Conservation (phyloP, 2,888 invertebrate species). For the Nomada fucata region DNA sequence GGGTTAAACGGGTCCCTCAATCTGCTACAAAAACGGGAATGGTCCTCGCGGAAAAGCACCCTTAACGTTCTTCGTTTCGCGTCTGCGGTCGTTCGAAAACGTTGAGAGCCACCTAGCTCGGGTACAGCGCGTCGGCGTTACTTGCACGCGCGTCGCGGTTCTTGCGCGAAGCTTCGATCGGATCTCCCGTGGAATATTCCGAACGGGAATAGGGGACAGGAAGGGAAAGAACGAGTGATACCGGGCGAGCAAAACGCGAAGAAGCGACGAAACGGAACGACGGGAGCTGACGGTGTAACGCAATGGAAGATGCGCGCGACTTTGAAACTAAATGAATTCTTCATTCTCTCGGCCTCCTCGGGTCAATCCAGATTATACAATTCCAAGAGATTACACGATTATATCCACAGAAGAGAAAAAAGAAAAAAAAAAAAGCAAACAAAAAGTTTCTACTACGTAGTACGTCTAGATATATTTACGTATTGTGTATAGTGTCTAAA, state of each 20-base stretch:
- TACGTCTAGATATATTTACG: slow-evolving; percentile 76
- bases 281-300: slow-evolving; percentile 42
- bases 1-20: slow-evolving; percentile 37
- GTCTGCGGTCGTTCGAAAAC: slow-evolving; percentile 24
- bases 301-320: slow-evolving; percentile 69
- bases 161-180: slow-evolving; percentile 66
- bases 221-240: background rate
- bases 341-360: slow-evolving; percentile 66
- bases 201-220: background rate
- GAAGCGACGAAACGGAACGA: background rate
- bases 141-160: background rate
- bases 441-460: slow-evolving; percentile 79
- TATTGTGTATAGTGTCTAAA: slow-evolving; percentile 76
- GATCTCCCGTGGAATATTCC: slow-evolving; percentile 58
- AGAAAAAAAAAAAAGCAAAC: background rate
- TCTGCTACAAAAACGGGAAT: slow-evolving; percentile 31
- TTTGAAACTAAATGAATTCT: slow-evolving; percentile 70
- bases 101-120: slow-evolving; percentile 1
- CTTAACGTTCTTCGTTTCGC: slow-evolving; percentile 20
- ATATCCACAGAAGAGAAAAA: slow-evolving; percentile 52
- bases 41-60: slow-evolving; percentile 4
- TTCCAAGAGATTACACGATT: slow-evolving; percentile 68
- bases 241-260: background rate
- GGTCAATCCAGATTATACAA: slow-evolving; percentile 60
- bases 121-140: too few relatives aligned